Evolutionary conservation across 2,888 invertebrate genomes (phyloP), one percentile per base, ranked within the genome.

Genomic region (Gymnoscelis rufifasciata): DNA sequence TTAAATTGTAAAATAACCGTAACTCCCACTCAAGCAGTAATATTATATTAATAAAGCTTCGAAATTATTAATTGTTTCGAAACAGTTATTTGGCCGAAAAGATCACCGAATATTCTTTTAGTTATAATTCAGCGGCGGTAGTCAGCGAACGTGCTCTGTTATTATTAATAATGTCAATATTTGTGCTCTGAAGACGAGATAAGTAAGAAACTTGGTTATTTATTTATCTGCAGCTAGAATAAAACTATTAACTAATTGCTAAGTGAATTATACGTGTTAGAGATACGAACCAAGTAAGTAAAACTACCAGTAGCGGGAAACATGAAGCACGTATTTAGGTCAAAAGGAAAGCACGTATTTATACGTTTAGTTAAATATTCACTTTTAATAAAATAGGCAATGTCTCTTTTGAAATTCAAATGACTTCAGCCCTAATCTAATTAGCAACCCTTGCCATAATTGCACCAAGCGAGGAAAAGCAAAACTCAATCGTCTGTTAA

Each of bases 131-230:
- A 68, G 60, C 55, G 47, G 68, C 63, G 66, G 74, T 69, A 72
- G 67, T 57, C 57, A 61, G 61, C 66, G 69, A 60, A 74, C 78
- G 78, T 77, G 78, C 72, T 64, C 71, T 59, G 72, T 71, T 72
- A 63, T 70, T 78, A 78, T 78, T 81, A 79, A 78, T 81, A 77
- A 77, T 73, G 74, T 77, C 77, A 79, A 80, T 80, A 75, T 80
- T 80, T 75, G 75, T 73, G 71, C 68, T 73, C 71, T 61, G 66
- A 73, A 76, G 71, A 74, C 66, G 70, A 57, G 74, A 72, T 75
- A 74, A 74, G 69, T 59, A 66, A 62, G 62, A 66, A 78, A 79
- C 67, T 77, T 76, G 57, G 60, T 69, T 71, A 71, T 71, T 69
- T 70, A 75, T 70, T 72, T 76, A 73, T 71, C 62, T 70, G 59